These are phyloP conservation scores for Oreotrochilus melanogaster DNA, from an alignment of 2,113 vertebrate genomes.

Conservation along the genomic window DNA sequence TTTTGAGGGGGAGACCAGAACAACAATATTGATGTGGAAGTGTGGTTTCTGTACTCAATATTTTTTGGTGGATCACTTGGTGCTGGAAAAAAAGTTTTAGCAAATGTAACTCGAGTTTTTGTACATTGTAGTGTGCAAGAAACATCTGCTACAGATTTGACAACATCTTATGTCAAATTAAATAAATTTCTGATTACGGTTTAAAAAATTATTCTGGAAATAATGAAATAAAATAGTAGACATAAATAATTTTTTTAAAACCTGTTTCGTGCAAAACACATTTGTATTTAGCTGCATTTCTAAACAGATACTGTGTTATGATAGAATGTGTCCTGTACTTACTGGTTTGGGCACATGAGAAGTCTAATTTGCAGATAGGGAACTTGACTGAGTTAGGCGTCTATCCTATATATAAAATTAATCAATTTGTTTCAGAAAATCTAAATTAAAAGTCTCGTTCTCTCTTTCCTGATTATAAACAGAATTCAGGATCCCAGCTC, in stretches of 20 bases:
- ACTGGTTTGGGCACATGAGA: background rate
- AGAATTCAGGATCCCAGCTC: background rate
- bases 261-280: background rate
- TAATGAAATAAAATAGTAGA: background rate
- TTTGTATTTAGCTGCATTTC: background rate
- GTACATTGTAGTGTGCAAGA: background rate
- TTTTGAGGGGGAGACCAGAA: slow-evolving; percentile 88
- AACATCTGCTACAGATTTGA: background rate
- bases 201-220: background rate
- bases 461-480: background rate
- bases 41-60: slow-evolving; percentile 83
- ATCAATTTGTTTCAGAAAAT: background rate
- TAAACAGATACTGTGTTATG: background rate
- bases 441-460: background rate
- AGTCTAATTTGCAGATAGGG: background rate
- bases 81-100: slow-evolving; percentile 77
- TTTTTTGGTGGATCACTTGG: slow-evolving; percentile 89
- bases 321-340: background rate
- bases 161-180: background rate
- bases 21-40: slow-evolving; percentile 83
- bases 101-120: background rate
- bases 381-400: background rate
- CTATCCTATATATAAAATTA: background rate
- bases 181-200: background rate
- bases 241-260: background rate